Evolutionary conservation across 2,113 vertebrate species (phyloP).

Genomic region (Aphyosemion australe): DNA sequence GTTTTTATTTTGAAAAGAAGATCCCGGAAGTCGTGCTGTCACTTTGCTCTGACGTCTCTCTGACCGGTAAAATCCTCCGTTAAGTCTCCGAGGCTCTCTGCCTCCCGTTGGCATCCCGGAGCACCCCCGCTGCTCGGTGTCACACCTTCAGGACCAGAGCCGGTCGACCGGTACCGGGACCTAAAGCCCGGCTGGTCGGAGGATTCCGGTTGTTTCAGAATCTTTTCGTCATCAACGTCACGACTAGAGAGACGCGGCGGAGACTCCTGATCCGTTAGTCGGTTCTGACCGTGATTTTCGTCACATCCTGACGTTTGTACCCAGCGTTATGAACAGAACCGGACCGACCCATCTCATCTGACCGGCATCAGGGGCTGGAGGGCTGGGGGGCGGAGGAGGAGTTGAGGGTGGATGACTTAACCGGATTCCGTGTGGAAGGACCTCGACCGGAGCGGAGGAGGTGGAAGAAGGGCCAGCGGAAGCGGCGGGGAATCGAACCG

Average conservation of each 20-base stretch:
- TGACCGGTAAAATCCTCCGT: slow-evolving; percentile 49
- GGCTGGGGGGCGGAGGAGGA: slow-evolving; percentile 20
- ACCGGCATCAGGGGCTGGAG: neutral
- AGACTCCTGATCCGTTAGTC: neutral
- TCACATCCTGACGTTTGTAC: neutral
- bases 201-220: neutral
- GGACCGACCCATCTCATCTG: slow-evolving; percentile 32
- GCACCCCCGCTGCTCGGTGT: neutral
- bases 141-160: slow-evolving; percentile 1
- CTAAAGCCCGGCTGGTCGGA: neutral
- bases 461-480: slow-evolving; percentile 22
- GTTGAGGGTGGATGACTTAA: slow-evolving; percentile 44
- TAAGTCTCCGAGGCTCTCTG: slow-evolving; percentile 15
- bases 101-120: slow-evolving; percentile 6
- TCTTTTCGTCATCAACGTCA: slow-evolving; percentile 50
- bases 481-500: slow-evolving; percentile 65
- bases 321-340: slow-evolving; percentile 30
- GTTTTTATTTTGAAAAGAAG: slow-evolving; percentile 38
- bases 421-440: slow-evolving; percentile 40
- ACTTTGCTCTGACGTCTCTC: slow-evolving; percentile 36
- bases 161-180: slow-evolving; percentile 25
- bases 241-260: slow-evolving; percentile 20
- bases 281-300: neutral
- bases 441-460: slow-evolving; percentile 19
- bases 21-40: slow-evolving; percentile 17